phyloP scores from a whole-genome alignment of 2,797 vertebrate genomes.

The Malacoraja senta region DNA sequence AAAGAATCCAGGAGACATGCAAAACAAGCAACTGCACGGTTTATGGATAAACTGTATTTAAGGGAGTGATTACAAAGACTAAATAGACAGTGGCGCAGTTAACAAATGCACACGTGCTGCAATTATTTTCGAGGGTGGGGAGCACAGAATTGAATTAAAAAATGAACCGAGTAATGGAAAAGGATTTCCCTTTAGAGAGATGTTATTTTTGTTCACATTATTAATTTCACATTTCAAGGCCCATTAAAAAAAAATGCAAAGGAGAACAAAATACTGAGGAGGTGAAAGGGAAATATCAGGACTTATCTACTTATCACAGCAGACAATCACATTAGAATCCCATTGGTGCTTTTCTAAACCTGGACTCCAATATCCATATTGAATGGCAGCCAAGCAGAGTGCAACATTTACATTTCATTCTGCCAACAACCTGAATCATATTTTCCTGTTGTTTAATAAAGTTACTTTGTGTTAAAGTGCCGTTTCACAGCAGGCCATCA shows the following conservation, averaged over 20 bases:
- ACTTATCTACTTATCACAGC: not conserved
- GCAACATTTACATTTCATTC: not conserved
- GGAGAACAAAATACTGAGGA: not conserved
- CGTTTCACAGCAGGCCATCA: not conserved
- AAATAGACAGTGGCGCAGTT: no score
- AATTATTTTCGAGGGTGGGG: not conserved
- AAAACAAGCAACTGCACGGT: not conserved
- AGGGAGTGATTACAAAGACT: no score
- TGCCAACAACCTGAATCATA: not conserved
- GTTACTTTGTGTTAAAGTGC: not conserved
- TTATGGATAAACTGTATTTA: no score
- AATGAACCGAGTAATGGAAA: not conserved
- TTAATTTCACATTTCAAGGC: not conserved
- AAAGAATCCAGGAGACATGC: not conserved
- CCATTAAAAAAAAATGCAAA: not conserved
- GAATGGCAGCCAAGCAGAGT: no score
- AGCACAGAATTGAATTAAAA: not conserved
- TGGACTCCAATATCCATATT: not conserved
- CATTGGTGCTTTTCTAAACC: not conserved
- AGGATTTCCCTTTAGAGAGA: not conserved
- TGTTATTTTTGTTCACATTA: not conserved
- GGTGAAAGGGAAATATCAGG: not conserved
- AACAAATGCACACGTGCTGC: no score
- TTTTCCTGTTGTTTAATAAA: constrained; percentile 11
- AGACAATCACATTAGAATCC: not conserved